Percentiles rank a stretch among this genome's conserved stretches.
Conservation (phyloP, 2,797 vertebrate genomes). For the Acropternis orthonyx region DNA sequence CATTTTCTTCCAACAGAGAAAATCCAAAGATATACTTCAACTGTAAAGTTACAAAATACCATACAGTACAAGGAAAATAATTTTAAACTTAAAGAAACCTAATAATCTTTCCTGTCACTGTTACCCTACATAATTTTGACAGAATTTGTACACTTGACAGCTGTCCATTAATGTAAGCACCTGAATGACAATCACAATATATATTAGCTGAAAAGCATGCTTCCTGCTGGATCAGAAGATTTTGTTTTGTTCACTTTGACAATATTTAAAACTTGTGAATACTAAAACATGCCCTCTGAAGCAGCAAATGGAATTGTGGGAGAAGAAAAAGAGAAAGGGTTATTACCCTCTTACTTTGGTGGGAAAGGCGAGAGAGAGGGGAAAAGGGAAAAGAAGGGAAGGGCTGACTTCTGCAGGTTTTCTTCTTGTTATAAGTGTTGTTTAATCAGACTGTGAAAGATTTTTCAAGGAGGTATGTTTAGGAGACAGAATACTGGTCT, state of each 20-base stretch:
- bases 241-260: constrained; percentile 45
- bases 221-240: constrained; percentile 9
- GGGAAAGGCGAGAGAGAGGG: neutral
- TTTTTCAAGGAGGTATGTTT: neutral
- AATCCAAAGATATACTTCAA: neutral
- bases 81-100: constrained; percentile 23
- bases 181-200: constrained; percentile 43
- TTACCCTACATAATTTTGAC: neutral
- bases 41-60: neutral
- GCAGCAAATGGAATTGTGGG: neutral
- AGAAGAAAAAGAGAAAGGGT: neutral
- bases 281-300: neutral
- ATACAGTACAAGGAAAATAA: neutral
- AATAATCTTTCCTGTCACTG: neutral
- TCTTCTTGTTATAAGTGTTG: neutral
- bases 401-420: neutral
- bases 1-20: neutral
- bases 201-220: constrained; percentile 29
- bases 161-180: constrained; percentile 23
- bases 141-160: constrained; percentile 22
- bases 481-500: neutral
- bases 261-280: constrained; percentile 36
- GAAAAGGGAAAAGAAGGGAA: neutral
- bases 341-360: neutral
- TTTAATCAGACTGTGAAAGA: neutral